Conservation (phyloP, 2,113 vertebrate species). For the Meleagris gallopavo region DNA sequence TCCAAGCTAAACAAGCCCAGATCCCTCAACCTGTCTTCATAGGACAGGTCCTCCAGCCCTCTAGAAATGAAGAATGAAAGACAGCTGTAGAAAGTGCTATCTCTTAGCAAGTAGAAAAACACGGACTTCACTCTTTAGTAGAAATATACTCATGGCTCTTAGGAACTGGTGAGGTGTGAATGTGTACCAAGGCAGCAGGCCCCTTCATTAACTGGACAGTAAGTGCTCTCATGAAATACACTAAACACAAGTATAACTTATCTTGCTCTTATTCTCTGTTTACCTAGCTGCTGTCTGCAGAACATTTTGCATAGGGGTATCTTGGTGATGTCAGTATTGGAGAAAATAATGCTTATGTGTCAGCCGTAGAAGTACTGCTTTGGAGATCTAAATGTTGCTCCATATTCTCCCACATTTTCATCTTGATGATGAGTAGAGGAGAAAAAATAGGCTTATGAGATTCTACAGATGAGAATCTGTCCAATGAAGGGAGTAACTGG, state of each 20-base stretch:
- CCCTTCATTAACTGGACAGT: neutral
- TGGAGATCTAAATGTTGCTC: neutral
- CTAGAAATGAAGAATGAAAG: neutral
- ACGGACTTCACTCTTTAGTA: neutral
- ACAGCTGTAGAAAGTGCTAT: neutral
- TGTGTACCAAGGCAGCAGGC: neutral
- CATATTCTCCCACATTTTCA: neutral
- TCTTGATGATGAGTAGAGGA: neutral
- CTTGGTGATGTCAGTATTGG: rapidly evolving
- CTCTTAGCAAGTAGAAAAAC: neutral
- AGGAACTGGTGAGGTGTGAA: neutral
- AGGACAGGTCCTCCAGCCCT: too few relatives aligned
- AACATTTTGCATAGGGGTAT: neutral
- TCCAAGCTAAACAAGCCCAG: too few relatives aligned
- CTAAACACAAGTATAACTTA: neutral
- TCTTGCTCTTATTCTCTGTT: neutral
- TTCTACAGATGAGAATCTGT: neutral
- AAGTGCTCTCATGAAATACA: neutral
- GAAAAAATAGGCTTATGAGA: neutral
- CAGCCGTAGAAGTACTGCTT: neutral
- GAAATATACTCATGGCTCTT: neutral
- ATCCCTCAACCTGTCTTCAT: too few relatives aligned
- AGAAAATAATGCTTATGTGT: neutral
- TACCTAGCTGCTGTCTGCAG: neutral
- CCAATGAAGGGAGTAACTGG: neutral